Evolutionary conservation across 2,797 vertebrate species (phyloP), one percentile per base, ranked within the genome.

Genomic region (Saxicola maurus): DNA sequence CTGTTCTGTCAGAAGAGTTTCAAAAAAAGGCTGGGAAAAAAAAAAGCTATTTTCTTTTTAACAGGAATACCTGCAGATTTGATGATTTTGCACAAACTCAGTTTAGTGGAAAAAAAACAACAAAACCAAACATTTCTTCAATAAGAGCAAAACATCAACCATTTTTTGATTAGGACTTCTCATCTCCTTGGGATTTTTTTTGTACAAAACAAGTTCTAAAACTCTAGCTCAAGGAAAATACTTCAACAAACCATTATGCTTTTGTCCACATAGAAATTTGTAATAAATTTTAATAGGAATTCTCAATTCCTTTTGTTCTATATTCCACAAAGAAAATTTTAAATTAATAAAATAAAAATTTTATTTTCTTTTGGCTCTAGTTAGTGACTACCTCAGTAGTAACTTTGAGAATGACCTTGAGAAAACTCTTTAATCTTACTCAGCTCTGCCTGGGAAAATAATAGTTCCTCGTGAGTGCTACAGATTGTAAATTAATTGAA

Each of bases 401-500:
- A 74, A 85, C 72, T 68, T 82, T 66, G 18, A 16, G 9, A 20
- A 57, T 38, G 45, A 89, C 84, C 71, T 91, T 89, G 87, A 62
- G 78, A 85, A 80, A 90, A 90, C 59, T 61, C 94, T 89, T 92
- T 78, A 91, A 82, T 92, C 88, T 86, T 23, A 86, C 33, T 56
- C 40, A 74, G 40, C 69, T 92, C 73, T 86, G 37, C 38, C 56
- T 78, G 59, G 59, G 82, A 93, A 90, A 94, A 82, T 51, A 94
- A 28, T 46, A 55, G n/a, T 25, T 94, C 61, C 75, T 91, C 20
- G 2, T 1, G 6, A 91, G 81, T 71, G 35, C 42, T 88, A 65
- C 17, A 79, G 43, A 82, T 31, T 71, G 35, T 51, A 91, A 91
- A 84, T 93, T 93, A 92, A 95, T 95, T 91, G 81, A 84, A 89